These are phyloP conservation scores for Agonum fuliginosum DNA, from an alignment of 2,888 invertebrate genomes.

Conservation along the genomic window DNA sequence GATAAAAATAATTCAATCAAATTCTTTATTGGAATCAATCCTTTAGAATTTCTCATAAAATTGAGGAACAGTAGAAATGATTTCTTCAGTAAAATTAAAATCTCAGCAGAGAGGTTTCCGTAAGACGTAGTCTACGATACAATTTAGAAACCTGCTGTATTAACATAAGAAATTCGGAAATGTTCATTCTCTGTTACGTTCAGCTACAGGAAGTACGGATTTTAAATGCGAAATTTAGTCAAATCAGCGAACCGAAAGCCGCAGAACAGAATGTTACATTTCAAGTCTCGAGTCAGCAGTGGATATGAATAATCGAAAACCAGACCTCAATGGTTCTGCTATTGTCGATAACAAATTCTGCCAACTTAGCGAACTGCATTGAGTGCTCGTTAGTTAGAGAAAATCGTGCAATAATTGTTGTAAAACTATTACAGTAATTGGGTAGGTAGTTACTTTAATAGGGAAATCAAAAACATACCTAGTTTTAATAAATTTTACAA, in stretches of 20 bases:
- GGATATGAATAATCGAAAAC: slow-evolving; percentile 16
- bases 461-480: too few relatives aligned
- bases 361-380: too few relatives aligned
- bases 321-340: not conserved
- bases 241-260: slow-evolving; percentile 27
- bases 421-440: too few relatives aligned
- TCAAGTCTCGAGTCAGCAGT: slow-evolving; percentile 4
- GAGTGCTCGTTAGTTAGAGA: too few relatives aligned
- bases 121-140: not conserved
- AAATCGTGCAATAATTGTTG: too few relatives aligned
- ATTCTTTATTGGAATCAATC: too few relatives aligned
- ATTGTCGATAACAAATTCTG: not conserved
- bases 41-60: not conserved
- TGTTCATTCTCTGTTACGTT: slow-evolving; percentile 30
- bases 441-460: too few relatives aligned
- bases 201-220: slow-evolving; percentile 18
- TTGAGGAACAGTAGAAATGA: not conserved
- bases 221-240: slow-evolving; percentile 53
- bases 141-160: slow-evolving; percentile 2
- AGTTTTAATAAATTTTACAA: too few relatives aligned
- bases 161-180: slow-evolving; percentile 9
- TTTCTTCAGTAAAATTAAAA: not conserved
- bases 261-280: slow-evolving; percentile 22
- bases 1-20: too few relatives aligned
- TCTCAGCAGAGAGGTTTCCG: not conserved